Base-by-base conservation (phyloP, 2,113 vertebrate genomes). In the Tychaedon coryphoeus region DNA sequence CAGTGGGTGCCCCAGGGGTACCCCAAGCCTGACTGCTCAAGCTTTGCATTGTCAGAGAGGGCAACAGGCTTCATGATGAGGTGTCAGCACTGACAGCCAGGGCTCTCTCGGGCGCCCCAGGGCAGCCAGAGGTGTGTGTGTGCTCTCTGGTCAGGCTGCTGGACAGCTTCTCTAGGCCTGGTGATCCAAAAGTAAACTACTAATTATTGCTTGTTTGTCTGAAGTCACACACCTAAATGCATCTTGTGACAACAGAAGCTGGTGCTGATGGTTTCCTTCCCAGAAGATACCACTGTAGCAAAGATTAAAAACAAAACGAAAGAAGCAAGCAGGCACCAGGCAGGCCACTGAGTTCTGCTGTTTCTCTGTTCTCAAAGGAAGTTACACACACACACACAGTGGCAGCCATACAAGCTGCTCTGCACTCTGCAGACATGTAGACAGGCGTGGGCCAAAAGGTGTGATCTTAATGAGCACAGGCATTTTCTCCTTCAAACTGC, bases 171-270 rank as follows among this genome's bases (percentile, higher is more conserved):
- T 28, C 10, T 5, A 67, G 60, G 82, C 56, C 81, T 53, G 69
- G 13, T 9, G 67, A 88, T 48, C 67, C 72, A 69, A 18, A 74
- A 65, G 64, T 51, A 86, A 74, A 92, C 43, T 36, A 17, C 48
- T 79, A 16, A 9, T 86, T 97, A 97, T 96, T 96, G 95, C 96
- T 96, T 25, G 8, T 81, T 93, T 88, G 64, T 88, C 94, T 93
- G 86, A 92, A 78, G 93, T 94, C 90, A 96, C 78, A 75, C 51
- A 53, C 43, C 72, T 77, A 67, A 64, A 77, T 15, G 18, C 14
- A 34, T 45, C 76, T 84, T 56, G 90, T 90, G 88, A 94, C 95
- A 81, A 90, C 88, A 95, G 93, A 77, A 64, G 90, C 92, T 97
- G 95, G 93, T 96, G 93, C 64, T 83, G 75, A 64, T 42, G 45